phyloP scores from a whole-genome alignment of 2,113 vertebrate species.

The Nasalis larvatus region DNA sequence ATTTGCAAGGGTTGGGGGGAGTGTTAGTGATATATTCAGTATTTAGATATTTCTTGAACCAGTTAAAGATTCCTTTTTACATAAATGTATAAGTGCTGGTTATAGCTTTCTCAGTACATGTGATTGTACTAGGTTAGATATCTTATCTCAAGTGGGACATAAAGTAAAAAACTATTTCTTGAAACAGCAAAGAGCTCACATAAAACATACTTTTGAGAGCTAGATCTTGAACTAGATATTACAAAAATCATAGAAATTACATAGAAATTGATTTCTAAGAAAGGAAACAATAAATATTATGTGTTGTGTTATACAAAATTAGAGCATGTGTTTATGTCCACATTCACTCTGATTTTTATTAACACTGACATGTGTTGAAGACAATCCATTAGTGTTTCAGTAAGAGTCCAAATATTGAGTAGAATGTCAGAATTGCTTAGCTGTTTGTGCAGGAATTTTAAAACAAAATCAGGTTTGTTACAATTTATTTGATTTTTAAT shows the following conservation, averaged over 20 bases:
- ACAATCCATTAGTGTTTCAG: background rate
- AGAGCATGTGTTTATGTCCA: background rate
- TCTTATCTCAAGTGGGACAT: background rate
- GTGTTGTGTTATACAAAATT: background rate
- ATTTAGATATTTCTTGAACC: conserved; percentile 5
- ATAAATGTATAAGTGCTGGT: background rate
- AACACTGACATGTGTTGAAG: background rate
- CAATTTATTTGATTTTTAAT: background rate
- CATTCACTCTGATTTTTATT: background rate
- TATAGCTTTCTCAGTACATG: background rate
- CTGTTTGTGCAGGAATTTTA: background rate
- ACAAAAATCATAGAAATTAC: conserved; percentile 4
- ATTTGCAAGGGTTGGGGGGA: background rate
- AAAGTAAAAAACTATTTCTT: conserved; percentile 40
- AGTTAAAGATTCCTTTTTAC: background rate
- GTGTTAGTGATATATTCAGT: background rate
- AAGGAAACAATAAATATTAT: conserved; percentile 9
- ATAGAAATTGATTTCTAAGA: conserved; percentile 1
- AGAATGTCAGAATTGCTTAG: background rate
- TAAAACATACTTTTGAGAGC: background rate
- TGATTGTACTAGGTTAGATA: background rate
- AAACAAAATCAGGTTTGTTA: background rate
- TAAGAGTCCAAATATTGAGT: background rate
- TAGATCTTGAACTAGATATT: conserved; percentile 12
- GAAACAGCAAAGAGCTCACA: background rate